A percentile compares a stretch with the other conserved stretches of the same genome.
These are phyloP conservation scores for Cylindroiulus punctatus DNA, from an alignment of 2,888 invertebrate genomes.

Conservation along the genomic window DNA sequence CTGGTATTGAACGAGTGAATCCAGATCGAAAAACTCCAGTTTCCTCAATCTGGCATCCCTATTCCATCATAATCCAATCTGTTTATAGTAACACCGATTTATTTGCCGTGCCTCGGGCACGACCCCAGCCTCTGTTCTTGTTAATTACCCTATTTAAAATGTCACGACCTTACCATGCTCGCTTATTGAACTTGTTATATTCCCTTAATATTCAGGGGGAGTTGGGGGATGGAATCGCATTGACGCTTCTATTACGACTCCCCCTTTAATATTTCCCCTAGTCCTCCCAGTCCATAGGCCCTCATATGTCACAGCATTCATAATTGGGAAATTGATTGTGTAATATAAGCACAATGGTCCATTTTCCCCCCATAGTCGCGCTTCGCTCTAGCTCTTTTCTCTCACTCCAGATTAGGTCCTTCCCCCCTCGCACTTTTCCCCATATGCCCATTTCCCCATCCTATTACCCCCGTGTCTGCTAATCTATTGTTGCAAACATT, in stretches of 20 bases:
- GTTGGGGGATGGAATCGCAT: background rate
- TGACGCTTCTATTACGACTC: slow-evolving; percentile 40
- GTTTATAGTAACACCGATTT: slow-evolving; percentile 20
- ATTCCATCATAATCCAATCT: slow-evolving; percentile 24
- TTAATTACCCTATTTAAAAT: slow-evolving; percentile 56
- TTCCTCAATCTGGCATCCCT: background rate
- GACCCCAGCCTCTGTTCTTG: slow-evolving; percentile 56
- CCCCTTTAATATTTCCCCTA: slow-evolving; percentile 46
- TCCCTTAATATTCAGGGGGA: slow-evolving; percentile 45
- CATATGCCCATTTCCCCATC: slow-evolving; percentile 36
- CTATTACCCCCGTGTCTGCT: slow-evolving; percentile 38
- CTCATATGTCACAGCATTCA: slow-evolving; percentile 55
- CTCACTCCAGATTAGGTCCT: slow-evolving; percentile 30
- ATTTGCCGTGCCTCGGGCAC: background rate
- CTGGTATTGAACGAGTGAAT: no score
- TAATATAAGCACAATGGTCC: slow-evolving; percentile 57
- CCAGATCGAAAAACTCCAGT: no score
- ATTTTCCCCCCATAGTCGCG: slow-evolving; percentile 43
- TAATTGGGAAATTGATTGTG: slow-evolving; percentile 58
- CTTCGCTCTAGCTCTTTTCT: slow-evolving; percentile 39
- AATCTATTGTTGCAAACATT: slow-evolving; percentile 33
- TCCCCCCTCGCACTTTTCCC: background rate
- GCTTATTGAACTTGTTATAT: slow-evolving; percentile 53
- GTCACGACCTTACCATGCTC: slow-evolving; percentile 55
- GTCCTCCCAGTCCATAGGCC: slow-evolving; percentile 37